These are phyloP conservation scores for Cercopithecus mitis DNA, from an alignment of 2,797 vertebrate genomes.

Conservation along the genomic window DNA sequence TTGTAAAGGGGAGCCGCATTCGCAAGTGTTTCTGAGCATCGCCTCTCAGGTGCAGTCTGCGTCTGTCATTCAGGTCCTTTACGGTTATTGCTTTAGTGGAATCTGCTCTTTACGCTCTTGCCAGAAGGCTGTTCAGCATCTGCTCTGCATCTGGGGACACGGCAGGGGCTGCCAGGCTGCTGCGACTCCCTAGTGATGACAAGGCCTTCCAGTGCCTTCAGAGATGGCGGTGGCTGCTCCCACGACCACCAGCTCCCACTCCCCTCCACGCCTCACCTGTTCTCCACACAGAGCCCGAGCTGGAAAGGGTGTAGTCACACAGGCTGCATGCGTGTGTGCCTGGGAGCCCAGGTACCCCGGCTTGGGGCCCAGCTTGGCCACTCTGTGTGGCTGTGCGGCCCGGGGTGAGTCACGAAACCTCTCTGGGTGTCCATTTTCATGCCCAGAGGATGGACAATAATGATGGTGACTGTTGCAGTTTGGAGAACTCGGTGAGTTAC, in stretches of 20 bases:
- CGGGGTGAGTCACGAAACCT: background rate
- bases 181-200: fast-evolving
- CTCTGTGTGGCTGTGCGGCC: background rate
- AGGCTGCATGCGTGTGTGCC: fast-evolving
- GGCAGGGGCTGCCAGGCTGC: fast-evolving
- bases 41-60: fast-evolving
- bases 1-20: fast-evolving
- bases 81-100: fast-evolving
- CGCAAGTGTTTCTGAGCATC: background rate
- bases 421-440: background rate
- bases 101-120: fast-evolving
- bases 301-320: fast-evolving
- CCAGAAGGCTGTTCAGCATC: background rate
- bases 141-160: background rate
- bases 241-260: background rate
- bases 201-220: fast-evolving
- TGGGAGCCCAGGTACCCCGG: background rate
- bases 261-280: fast-evolving
- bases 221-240: background rate
- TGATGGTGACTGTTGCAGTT: fast-evolving
- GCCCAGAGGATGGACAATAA: fast-evolving
- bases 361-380: fast-evolving
- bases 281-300: fast-evolving
- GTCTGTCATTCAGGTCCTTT: fast-evolving
- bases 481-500: fast-evolving